Evolutionary conservation across 2,888 invertebrate genomes (phyloP).

Genomic region (Smittia sp.): DNA sequence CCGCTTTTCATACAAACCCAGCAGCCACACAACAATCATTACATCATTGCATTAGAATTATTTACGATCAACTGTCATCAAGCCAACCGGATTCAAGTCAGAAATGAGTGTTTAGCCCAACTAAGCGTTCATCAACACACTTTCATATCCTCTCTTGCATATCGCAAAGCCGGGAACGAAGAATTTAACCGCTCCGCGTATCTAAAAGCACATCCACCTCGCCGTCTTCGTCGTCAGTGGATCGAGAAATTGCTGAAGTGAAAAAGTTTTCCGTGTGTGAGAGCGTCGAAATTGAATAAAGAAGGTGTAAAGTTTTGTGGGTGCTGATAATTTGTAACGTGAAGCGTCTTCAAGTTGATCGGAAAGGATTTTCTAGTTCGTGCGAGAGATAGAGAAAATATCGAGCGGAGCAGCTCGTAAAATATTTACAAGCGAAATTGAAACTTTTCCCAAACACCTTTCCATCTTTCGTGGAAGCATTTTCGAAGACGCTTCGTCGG

Average conservation of each 20-base stretch:
- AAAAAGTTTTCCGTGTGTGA: constrained; percentile 9
- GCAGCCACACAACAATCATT: constrained; percentile 25
- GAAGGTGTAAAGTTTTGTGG: constrained; percentile 22
- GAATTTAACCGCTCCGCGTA: background rate
- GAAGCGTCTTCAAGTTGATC: background rate
- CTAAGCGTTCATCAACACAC: background rate
- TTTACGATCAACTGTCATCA: background rate
- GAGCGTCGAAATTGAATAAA: background rate
- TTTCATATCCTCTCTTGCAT: constrained; percentile 23
- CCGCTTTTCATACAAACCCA: constrained; percentile 38
- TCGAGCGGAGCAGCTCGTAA: constrained; percentile 1
- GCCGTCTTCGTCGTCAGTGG: background rate
- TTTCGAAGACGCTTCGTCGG: background rate
- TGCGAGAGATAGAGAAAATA: background rate
- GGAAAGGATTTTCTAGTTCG: background rate
- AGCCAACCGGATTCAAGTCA: background rate
- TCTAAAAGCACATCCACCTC: background rate
- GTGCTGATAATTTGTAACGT: constrained; percentile 24
- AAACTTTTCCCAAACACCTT: constrained; percentile 7
- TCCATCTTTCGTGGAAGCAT: constrained; percentile 7
- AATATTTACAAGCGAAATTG: constrained; percentile 19
- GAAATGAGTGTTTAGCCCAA: background rate
- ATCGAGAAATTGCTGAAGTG: constrained; percentile 5
- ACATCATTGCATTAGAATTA: constrained; percentile 5
- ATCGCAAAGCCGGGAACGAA: constrained; percentile 10